Conservation (phyloP, 2,888 invertebrate species). For the Cephus rjabovi region DNA sequence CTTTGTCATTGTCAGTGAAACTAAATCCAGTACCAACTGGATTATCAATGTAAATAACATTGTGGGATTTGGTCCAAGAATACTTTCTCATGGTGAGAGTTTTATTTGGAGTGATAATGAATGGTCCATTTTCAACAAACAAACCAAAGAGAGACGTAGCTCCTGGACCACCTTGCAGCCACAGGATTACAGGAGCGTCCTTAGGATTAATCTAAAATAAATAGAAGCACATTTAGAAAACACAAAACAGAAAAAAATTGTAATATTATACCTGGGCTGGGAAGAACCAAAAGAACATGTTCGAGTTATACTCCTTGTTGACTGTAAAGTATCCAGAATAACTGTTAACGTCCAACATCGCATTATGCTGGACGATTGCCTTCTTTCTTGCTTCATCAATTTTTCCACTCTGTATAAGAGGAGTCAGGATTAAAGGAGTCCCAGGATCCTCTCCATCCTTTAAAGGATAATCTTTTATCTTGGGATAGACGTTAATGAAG, state of each 20-base stretch:
- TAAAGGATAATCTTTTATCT: constrained; percentile 42
- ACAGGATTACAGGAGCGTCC: constrained; percentile 80
- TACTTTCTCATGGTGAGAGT: constrained; percentile 75
- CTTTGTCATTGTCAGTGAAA: constrained; percentile 81
- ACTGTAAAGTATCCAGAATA: constrained; percentile 89
- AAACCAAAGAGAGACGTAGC: constrained; percentile 83
- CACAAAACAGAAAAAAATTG: constrained; percentile 16
- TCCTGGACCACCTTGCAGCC: constrained; percentile 91
- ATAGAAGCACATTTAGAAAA: neutral
- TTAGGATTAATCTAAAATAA: constrained; percentile 64
- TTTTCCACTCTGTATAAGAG: constrained; percentile 78
- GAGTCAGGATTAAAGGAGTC: constrained; percentile 81
- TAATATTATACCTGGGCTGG: constrained; percentile 72
- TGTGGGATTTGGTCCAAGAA: constrained; percentile 84
- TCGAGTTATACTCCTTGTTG: constrained; percentile 80
- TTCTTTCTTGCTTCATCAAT: constrained; percentile 74
- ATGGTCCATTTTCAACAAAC: constrained; percentile 88
- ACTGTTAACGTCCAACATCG: constrained; percentile 73
- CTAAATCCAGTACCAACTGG: constrained; percentile 95
- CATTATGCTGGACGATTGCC: constrained; percentile 72
- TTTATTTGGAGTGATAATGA: constrained; percentile 68
- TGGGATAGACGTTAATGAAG: constrained; percentile 51
- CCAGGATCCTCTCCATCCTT: constrained; percentile 56
- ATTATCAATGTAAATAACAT: constrained; percentile 90
- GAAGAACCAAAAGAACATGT: constrained; percentile 94